Conservation (phyloP, 2,888 invertebrate species). For the Dynastes tityus region DNA sequence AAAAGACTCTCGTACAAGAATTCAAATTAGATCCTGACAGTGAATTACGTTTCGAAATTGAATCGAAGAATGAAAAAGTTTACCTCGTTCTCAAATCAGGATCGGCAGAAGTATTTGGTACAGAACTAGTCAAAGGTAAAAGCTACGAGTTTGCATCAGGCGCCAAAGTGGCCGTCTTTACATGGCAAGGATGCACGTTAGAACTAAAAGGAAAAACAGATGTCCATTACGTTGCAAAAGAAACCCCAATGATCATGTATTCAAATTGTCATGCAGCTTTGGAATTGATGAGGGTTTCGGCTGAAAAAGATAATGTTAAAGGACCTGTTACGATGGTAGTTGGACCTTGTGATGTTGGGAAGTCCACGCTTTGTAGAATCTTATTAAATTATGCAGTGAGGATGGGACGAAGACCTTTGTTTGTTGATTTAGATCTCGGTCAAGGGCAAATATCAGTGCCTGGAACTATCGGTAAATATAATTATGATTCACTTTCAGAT, state of each 20-base stretch:
- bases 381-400: conserved; percentile 96
- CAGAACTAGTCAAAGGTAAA: conserved; percentile 94
- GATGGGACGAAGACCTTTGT: conserved; percentile 89
- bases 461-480: conserved; percentile 83
- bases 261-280: conserved; percentile 96
- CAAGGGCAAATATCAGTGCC: conserved; percentile 95
- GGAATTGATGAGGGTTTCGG: conserved; percentile 89
- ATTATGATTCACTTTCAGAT: background rate
- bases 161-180: conserved; percentile 95
- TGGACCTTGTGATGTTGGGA: conserved; percentile 97
- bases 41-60: conserved; percentile 96
- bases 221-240: conserved; percentile 94
- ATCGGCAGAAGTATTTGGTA: conserved; percentile 96
- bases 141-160: conserved; percentile 91
- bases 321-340: conserved; percentile 93
- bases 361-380: conserved; percentile 88
- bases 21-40: conserved; percentile 90
- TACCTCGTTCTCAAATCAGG: conserved; percentile 89
- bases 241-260: conserved; percentile 97
- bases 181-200: conserved; percentile 94
- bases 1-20: conserved; percentile 72
- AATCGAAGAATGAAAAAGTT: conserved; percentile 88
- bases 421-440: conserved; percentile 96
- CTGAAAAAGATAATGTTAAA: conserved; percentile 81
- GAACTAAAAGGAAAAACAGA: conserved; percentile 92